Percentiles rank a stretch among this genome's conserved stretches.
Conservation (phyloP, 2,797 vertebrate species). For the Chrysocyon brachyurus region DNA sequence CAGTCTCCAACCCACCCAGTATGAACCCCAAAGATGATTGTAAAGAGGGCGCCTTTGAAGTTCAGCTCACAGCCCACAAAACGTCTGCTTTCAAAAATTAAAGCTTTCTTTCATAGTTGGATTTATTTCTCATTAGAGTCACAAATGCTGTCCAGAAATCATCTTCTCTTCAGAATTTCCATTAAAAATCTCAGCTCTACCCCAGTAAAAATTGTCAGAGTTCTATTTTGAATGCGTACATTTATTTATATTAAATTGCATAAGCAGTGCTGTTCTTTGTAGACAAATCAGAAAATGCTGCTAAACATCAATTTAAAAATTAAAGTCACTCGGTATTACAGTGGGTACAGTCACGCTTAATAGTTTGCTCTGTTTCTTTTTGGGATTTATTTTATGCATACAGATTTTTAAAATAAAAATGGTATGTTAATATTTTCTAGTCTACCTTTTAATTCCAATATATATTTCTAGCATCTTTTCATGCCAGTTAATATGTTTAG, state of each 20-base stretch:
- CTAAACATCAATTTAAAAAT: slow-evolving; percentile 58
- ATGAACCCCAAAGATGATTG: not conserved
- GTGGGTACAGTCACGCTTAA: not conserved
- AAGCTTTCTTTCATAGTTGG: not conserved
- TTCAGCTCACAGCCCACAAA: not conserved
- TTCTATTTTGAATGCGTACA: not conserved
- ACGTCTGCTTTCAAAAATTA: not conserved
- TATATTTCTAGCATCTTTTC: slow-evolving; percentile 16
- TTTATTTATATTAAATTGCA: slow-evolving; percentile 19
- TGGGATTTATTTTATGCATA: slow-evolving; percentile 17
- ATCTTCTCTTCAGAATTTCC: slow-evolving; percentile 9
- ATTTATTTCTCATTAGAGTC: not conserved
- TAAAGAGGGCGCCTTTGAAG: not conserved
- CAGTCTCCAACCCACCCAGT: not conserved
- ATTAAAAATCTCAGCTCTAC: not conserved
- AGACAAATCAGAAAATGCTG: slow-evolving; percentile 50
- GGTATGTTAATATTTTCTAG: not conserved
- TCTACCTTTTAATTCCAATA: not conserved
- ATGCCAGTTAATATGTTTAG: not conserved
- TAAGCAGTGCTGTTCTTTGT: slow-evolving; percentile 4
- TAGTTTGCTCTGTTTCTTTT: slow-evolving; percentile 16
- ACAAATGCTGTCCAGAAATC: not conserved
- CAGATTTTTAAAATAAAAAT: slow-evolving; percentile 46
- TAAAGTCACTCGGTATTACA: not conserved
- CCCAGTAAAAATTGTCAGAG: not conserved